These are phyloP conservation scores for Sialia sialis DNA, from an alignment of 2,113 vertebrate genomes.

Conservation along the genomic window DNA sequence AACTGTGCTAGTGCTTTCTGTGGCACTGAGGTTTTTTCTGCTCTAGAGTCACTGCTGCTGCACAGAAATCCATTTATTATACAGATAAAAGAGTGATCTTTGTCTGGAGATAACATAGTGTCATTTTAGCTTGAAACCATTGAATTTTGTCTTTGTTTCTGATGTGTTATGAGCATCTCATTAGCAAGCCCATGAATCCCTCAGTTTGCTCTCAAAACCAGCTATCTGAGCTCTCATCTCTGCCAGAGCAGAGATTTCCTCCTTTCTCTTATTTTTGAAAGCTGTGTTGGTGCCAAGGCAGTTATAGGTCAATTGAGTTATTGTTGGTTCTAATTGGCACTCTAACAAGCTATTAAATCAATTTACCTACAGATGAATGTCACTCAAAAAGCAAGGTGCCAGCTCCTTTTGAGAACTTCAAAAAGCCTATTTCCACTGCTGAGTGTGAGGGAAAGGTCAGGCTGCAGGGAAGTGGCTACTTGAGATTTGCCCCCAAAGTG, in stretches of 20 bases:
- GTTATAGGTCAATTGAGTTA: constrained; percentile 67
- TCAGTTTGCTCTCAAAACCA: constrained; percentile 30
- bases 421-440: neutral
- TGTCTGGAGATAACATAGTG: constrained; percentile 36
- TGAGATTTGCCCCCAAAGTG: neutral
- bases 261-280: constrained; percentile 45
- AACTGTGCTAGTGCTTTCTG: neutral
- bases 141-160: constrained; percentile 58
- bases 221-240: constrained; percentile 35
- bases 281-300: constrained; percentile 46
- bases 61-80: constrained; percentile 38
- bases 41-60: neutral
- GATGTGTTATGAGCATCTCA: constrained; percentile 45
- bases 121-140: constrained; percentile 52
- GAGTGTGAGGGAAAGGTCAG: neutral
- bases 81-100: constrained; percentile 49
- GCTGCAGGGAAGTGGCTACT: neutral
- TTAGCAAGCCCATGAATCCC: constrained; percentile 36
- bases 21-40: neutral
- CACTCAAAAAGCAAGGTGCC: constrained; percentile 56
- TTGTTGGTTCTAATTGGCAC: constrained; percentile 64
- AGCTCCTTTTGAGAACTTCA: constrained; percentile 8
- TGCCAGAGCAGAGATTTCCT: constrained; percentile 15
- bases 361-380: constrained; percentile 60
- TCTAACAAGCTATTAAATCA: constrained; percentile 63